A percentile compares a stretch with the other conserved stretches of the same genome.
phyloP scores from a whole-genome alignment of 2,888 invertebrate genomes.

The Pandemis corylana region DNA sequence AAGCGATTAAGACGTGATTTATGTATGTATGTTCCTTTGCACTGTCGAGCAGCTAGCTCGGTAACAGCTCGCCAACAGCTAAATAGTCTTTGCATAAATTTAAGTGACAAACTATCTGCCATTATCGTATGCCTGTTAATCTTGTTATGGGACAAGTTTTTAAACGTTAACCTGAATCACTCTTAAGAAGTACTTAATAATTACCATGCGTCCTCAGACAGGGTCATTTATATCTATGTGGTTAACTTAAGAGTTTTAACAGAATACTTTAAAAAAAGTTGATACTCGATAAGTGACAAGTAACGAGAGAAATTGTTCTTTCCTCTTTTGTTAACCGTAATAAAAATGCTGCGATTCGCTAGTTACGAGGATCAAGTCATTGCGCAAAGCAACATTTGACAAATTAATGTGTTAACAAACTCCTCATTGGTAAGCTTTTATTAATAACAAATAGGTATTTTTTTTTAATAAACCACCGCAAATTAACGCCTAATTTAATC shows the following conservation, averaged over 20 bases:
- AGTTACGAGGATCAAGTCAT: too few species aligned
- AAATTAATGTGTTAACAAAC: too few species aligned
- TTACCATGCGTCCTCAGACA: neutral
- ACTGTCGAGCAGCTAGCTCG: neutral
- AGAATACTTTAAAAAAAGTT: neutral
- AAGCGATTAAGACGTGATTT: too few species aligned
- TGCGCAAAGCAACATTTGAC: too few species aligned
- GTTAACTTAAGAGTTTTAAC: neutral
- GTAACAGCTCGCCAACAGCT: slow-evolving; percentile 12
- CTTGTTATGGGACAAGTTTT: slow-evolving; percentile 9
- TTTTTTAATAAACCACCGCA: too few species aligned
- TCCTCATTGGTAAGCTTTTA: too few species aligned
- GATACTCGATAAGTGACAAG: neutral
- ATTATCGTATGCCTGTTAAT: slow-evolving; percentile 13
- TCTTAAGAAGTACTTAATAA: neutral
- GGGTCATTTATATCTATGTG: neutral
- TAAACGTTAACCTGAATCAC: slow-evolving; percentile 2
- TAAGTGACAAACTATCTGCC: slow-evolving; percentile 8
- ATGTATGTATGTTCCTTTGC: too few species aligned
- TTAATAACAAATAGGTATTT: too few species aligned
- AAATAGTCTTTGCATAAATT: slow-evolving; percentile 13
- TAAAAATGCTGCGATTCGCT: too few species aligned
- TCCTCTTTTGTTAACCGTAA: too few species aligned
- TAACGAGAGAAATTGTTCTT: too few species aligned
- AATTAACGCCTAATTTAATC: too few species aligned